Evolutionary conservation across 2,113 vertebrate species (phyloP), one percentile per base, ranked within the genome.

Genomic region (Atherinomorus stipes): DNA sequence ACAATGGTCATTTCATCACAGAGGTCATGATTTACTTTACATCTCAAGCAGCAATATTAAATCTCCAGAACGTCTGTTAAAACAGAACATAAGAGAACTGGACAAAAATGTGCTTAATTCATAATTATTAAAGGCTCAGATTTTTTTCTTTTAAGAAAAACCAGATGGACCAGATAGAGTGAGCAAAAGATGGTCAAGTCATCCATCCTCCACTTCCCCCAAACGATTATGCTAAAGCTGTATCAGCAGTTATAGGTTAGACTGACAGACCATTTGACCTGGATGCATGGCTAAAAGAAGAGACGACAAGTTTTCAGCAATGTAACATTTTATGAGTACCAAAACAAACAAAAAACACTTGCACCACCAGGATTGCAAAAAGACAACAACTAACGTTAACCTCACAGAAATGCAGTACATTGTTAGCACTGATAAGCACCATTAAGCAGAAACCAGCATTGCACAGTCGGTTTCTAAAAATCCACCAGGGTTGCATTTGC

Each of bases 401-500:
- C 13, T 76, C 19, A 67, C 62, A 90, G 31, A 73, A 84, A 86
- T 25, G 26, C 44, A 72, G 68, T 79, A 85, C 80, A 69, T 25
- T 73, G 58, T 80, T 59, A 67, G 70, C 71, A 82, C 69, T 69
- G 78, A 88, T 74, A 76, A 89, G 82, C 90, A 90, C 90, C 86
- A 78, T 90, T 81, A 62, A 73, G 51, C 42, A 76, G 56, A 85
- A 86, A 83, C 38, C 71, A 64, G 52, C 59, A 42, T 83, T 71
- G 75, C 71, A 79, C 15, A 38, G 68, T 81, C 52, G 25, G 54
- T 83, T 89, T 86, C 40, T 53, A 76, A 71, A 84, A 89, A 76
- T 74, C 73, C 45, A 56, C 31, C 69, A 53, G 50, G 61, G 34
- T 67, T 85, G 38, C 64, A 53, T 78, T 69, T 57, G 50, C 51